These are phyloP conservation scores for Crotalus tigris DNA, from an alignment of 2,113 vertebrate species.

Conservation along the genomic window DNA sequence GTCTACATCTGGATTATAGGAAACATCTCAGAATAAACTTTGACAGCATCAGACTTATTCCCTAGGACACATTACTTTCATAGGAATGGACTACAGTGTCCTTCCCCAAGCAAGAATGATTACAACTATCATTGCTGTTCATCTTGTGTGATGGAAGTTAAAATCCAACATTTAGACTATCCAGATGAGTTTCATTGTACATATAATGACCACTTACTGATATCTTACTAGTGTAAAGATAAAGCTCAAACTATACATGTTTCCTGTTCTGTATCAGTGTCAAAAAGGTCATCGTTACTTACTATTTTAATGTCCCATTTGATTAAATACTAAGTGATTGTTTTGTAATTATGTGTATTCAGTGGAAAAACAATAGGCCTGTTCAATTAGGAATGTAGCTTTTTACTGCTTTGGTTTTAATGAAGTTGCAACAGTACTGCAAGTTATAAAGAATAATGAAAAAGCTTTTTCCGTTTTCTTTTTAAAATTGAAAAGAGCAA, in stretches of 20 bases:
- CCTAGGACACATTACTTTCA: background rate
- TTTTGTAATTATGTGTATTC: conserved; percentile 64
- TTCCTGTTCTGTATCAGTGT: conserved; percentile 50
- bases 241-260: conserved; percentile 39
- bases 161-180: background rate
- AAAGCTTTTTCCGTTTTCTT: conserved; percentile 22
- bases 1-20: background rate
- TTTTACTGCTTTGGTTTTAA: conserved; percentile 58
- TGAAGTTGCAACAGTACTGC: conserved; percentile 56
- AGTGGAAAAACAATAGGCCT: conserved; percentile 62
- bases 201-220: background rate
- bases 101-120: background rate
- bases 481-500: conserved; percentile 65
- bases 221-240: conserved; percentile 25
- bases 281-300: conserved; percentile 61
- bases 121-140: background rate
- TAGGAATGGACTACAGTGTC: background rate
- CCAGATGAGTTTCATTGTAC: background rate
- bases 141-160: background rate
- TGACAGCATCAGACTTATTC: background rate
- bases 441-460: conserved; percentile 58
- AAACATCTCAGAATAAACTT: background rate
- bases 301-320: conserved; percentile 68
- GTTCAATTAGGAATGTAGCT: conserved; percentile 67
- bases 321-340: conserved; percentile 66